Base-by-base conservation (phyloP, 2,113 vertebrate genomes). In the Lanius collurio region DNA sequence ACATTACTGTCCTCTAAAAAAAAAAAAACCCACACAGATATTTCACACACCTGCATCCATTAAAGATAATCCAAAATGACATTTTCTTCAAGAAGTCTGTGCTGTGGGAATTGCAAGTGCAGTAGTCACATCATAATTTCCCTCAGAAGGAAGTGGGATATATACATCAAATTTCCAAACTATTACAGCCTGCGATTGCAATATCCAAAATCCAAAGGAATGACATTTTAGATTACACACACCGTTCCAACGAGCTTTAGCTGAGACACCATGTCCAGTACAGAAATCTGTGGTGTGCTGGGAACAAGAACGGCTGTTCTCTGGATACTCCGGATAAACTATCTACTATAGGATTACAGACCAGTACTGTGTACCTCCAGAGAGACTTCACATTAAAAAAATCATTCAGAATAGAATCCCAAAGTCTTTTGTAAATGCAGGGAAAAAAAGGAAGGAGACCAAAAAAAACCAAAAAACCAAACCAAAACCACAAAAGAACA, bases 21-120 rank as follows among this genome's bases (percentile, higher is more conserved):
- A 50, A 13, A 5, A 41, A 28, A 64, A 39, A 49, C 4, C 22
- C 13, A 65, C 8, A 67, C 14, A 87, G 79, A 64, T 55, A 42
- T 33, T 90, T 56, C 62, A 88, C 57, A 88, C 79, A 94, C 67
- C 62, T 78, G 84, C 78, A 78, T 63, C 74, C 35, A 85, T 56
- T 93, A 87, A 69, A 87, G 9, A 82, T 95, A 96, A 92, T 37
- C 46, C 74, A 97, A 92, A 95, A 47, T 64, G 13, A 93, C 82
- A 86, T 95, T 74, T 89, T 90, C 87, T n/a, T 90, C 28, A 92
- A 96, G 46, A 47, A 91, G 21, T n/a, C 88, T 86, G 68, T 89
- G 57, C 56, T 92, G 41, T 60, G 80, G 42, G 57, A 95, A 60
- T 78, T 80, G 49, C 87, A 89, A 80, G 31, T 59, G 20, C 82